These are phyloP conservation scores for Procavia capensis DNA, from an alignment of 2,113 vertebrate genomes.

Conservation along the genomic window DNA sequence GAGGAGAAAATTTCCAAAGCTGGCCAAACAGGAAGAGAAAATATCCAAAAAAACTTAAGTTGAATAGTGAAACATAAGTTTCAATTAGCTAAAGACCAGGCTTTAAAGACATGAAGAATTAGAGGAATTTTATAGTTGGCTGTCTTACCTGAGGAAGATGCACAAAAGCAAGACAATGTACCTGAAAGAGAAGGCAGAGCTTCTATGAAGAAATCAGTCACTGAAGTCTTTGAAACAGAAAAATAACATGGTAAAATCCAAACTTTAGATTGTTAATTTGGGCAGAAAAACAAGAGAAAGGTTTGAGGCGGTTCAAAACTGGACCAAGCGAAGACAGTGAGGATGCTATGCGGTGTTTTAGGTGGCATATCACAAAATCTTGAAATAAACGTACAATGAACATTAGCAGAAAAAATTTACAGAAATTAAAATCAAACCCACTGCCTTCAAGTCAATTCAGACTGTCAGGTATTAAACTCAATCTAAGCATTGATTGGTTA, in stretches of 20 bases:
- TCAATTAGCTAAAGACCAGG: background rate
- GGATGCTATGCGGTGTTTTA: background rate
- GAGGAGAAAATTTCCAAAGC: background rate
- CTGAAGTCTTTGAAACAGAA: background rate
- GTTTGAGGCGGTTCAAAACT: background rate
- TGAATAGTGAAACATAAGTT: background rate
- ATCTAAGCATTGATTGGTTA: background rate
- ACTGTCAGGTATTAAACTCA: background rate
- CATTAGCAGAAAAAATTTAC: background rate
- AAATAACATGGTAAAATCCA: background rate
- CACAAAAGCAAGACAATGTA: background rate
- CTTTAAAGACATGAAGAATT: background rate
- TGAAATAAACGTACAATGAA: background rate
- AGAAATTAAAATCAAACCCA: background rate
- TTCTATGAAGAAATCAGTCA: background rate
- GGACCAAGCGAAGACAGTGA: background rate
- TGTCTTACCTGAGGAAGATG: background rate
- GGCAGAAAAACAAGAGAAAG: background rate
- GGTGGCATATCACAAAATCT: background rate
- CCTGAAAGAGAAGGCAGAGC: rapidly evolving
- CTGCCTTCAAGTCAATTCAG: too few relatives aligned
- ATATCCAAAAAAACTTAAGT: background rate
- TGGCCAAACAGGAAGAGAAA: background rate
- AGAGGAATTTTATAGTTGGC: background rate
- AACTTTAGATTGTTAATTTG: background rate